Percentiles rank a stretch among this genome's conserved stretches.
phyloP scores from a whole-genome alignment of 2,888 invertebrate genomes.

The Onchidella celtica region DNA sequence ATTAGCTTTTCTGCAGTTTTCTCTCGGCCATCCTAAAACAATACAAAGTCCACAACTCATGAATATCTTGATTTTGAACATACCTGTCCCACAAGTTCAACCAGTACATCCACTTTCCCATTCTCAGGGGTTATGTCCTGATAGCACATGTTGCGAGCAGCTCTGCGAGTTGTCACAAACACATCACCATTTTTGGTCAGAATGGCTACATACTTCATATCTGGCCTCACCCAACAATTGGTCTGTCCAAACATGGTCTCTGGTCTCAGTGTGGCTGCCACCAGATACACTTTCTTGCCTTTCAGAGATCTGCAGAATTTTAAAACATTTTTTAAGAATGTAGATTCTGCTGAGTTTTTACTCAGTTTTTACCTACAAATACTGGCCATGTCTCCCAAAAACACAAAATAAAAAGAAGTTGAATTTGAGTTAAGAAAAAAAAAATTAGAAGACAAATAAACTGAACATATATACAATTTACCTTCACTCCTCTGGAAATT shows the following conservation, averaged over 20 bases:
- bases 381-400: too few relatives aligned
- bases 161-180: conserved; percentile 91
- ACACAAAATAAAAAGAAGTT: too few relatives aligned
- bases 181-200: conserved; percentile 85
- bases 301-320: conserved; percentile 19
- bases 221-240: conserved; percentile 98
- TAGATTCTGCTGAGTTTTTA: too few relatives aligned
- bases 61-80: background rate
- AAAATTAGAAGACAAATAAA: too few relatives aligned
- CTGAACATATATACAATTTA: too few relatives aligned
- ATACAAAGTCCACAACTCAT: background rate
- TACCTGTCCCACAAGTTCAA: conserved; percentile 80
- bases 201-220: conserved; percentile 95
- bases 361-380: too few relatives aligned
- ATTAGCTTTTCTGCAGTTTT: too few relatives aligned
- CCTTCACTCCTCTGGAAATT: too few relatives aligned
- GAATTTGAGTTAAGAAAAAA: too few relatives aligned
- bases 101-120: conserved; percentile 88
- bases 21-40: too few relatives aligned
- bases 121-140: conserved; percentile 92
- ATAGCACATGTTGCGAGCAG: conserved; percentile 97
- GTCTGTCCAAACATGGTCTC: conserved; percentile 99
- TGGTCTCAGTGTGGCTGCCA: conserved; percentile 98
- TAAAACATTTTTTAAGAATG: background rate
- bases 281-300: conserved; percentile 82